These are phyloP conservation scores for Scaptomyza flava DNA, from an alignment of 2,888 invertebrate species.

Conservation along the genomic window DNA sequence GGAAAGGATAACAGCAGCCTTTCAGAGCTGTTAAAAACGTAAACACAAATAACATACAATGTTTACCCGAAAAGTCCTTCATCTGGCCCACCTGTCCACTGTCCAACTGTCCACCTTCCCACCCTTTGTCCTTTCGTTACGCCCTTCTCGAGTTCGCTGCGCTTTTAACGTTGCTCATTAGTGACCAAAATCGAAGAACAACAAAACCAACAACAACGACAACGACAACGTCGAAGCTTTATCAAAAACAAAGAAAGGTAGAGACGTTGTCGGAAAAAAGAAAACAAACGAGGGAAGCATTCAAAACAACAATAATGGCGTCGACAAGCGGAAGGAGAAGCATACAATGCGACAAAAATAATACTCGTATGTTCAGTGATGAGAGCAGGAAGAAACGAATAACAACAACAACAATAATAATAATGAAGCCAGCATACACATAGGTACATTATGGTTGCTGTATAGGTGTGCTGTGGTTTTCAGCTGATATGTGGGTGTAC, in stretches of 20 bases:
- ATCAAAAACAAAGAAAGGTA: conserved; percentile 65
- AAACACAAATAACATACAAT: conserved; percentile 76
- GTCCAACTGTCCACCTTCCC: neutral
- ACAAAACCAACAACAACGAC: conserved; percentile 48
- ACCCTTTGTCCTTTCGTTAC: conserved; percentile 54
- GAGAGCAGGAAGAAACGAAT: conserved; percentile 51
- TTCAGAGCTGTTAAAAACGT: conserved; percentile 77
- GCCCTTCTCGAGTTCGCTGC: conserved; percentile 70
- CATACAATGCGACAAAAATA: conserved; percentile 76
- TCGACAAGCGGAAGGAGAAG: conserved; percentile 63
- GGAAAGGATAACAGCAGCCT: conserved; percentile 65
- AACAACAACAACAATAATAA: conserved; percentile 54
- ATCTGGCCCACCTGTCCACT: neutral
- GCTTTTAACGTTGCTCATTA: conserved; percentile 73
- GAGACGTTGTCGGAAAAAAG: conserved; percentile 52
- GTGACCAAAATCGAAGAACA: conserved; percentile 73
- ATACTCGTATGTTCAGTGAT: conserved; percentile 48
- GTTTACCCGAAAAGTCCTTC: conserved; percentile 50
- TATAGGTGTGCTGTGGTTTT: conserved; percentile 59
- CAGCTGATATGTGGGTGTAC: too few relatives aligned
- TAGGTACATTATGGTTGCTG: conserved; percentile 41
- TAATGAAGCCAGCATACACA: conserved; percentile 51
- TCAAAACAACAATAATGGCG: conserved; percentile 65
- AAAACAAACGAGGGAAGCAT: conserved; percentile 10
- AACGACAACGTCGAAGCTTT: conserved; percentile 52